Percentiles rank a stretch among this genome's conserved stretches.
Conservation (phyloP, 1,140 invertebrate genomes). For the Drosophila bifasciata region DNA sequence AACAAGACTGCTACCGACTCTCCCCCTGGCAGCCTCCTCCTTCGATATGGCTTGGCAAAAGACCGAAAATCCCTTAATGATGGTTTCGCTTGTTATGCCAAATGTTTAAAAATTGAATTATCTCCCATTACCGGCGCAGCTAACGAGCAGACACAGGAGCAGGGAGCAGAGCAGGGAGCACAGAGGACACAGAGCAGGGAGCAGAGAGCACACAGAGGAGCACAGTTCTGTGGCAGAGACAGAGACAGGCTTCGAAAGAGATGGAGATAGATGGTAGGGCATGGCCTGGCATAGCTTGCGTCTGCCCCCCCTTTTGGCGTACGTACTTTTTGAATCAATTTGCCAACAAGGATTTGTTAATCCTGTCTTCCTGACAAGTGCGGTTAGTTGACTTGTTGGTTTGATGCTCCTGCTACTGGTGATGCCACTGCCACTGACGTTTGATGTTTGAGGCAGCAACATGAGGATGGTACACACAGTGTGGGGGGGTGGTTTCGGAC, state of each 20-base stretch:
- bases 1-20: too few relatives aligned
- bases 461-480: slow-evolving; percentile 12
- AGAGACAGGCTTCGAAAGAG: background rate
- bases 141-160: slow-evolving; percentile 64
- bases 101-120: slow-evolving; percentile 84
- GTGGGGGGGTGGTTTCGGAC: background rate
- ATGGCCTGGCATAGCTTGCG: slow-evolving; percentile 32
- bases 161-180: slow-evolving; percentile 15
- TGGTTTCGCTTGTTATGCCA: slow-evolving; percentile 84
- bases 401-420: slow-evolving; percentile 30
- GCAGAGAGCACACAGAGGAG: slow-evolving; percentile 3
- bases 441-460: slow-evolving; percentile 60
- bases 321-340: slow-evolving; percentile 83
- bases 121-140: slow-evolving; percentile 81
- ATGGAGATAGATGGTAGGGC: too few relatives aligned
- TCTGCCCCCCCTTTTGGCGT: slow-evolving; percentile 44
- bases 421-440: slow-evolving; percentile 49
- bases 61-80: slow-evolving; percentile 83
- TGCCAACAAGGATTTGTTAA: slow-evolving; percentile 83
- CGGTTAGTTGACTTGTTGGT: slow-evolving; percentile 82
- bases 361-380: slow-evolving; percentile 84
- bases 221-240: background rate
- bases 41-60: slow-evolving; percentile 10
- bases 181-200: slow-evolving; percentile 28
- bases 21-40: slow-evolving; percentile 21